Percentiles rank a stretch among this genome's conserved stretches.
These are phyloP conservation scores for Hemithea aestivaria DNA, from an alignment of 2,888 invertebrate species.

Conservation along the genomic window DNA sequence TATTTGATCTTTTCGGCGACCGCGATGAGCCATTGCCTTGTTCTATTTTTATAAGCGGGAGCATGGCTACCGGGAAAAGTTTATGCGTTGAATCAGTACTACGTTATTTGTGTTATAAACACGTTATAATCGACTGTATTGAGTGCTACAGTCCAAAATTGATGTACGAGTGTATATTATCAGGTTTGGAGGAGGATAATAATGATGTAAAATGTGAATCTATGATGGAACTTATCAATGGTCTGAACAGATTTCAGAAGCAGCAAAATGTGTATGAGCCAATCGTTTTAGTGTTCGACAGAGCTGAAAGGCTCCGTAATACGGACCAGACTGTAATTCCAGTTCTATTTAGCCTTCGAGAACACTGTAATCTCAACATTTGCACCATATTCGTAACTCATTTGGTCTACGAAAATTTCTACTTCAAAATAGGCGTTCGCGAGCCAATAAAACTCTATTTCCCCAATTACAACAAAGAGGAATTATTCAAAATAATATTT, in stretches of 20 bases:
- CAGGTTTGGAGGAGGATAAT: slow-evolving; percentile 70
- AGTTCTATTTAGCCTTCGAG: slow-evolving; percentile 84
- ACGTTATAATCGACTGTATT: slow-evolving; percentile 86
- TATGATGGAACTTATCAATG: slow-evolving; percentile 81
- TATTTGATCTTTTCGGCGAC: slow-evolving; percentile 74
- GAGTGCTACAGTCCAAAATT: slow-evolving; percentile 89
- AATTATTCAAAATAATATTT: slow-evolving; percentile 75
- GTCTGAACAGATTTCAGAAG: slow-evolving; percentile 57
- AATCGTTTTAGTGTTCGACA: slow-evolving; percentile 86
- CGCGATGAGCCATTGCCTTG: slow-evolving; percentile 82
- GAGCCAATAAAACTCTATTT: slow-evolving; percentile 88
- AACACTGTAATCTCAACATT: slow-evolving; percentile 84
- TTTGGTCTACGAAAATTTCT: slow-evolving; percentile 89
- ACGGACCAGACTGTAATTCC: slow-evolving; percentile 87
- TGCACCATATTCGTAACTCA: slow-evolving; percentile 88
- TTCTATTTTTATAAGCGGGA: slow-evolving; percentile 89
- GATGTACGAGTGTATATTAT: slow-evolving; percentile 86
- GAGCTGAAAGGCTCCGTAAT: slow-evolving; percentile 87
- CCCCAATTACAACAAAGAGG: slow-evolving; percentile 88
- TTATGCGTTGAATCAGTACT: slow-evolving; percentile 82
- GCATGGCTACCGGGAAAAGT: slow-evolving; percentile 91
- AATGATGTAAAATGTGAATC: slow-evolving; percentile 81
- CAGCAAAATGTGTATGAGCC: slow-evolving; percentile 51
- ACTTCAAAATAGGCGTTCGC: slow-evolving; percentile 82
- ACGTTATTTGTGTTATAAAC: slow-evolving; percentile 75